These are phyloP conservation scores for Mycteria americana DNA, from an alignment of 2,797 vertebrate species.

Conservation along the genomic window DNA sequence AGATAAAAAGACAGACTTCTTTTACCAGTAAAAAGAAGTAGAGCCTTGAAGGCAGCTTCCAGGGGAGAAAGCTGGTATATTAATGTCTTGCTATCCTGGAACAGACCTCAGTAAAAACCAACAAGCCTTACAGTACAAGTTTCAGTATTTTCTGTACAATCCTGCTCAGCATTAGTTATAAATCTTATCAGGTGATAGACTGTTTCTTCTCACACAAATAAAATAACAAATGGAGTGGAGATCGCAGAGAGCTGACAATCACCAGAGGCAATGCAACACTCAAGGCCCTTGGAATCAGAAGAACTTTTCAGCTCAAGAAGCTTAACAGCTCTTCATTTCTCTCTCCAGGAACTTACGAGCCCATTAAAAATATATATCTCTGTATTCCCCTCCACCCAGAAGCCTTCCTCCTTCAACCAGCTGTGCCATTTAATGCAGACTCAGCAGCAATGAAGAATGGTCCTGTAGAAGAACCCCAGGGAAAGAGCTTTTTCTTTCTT, in stretches of 20 bases:
- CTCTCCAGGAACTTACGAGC: slow-evolving; percentile 37
- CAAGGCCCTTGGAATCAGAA: slow-evolving; percentile 27
- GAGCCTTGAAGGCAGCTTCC: slow-evolving; percentile 7
- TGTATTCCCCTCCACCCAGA: slow-evolving; percentile 12
- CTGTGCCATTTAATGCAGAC: slow-evolving; percentile 51
- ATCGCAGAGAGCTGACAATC: slow-evolving; percentile 40
- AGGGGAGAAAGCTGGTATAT: slow-evolving; percentile 4
- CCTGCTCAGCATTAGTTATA: slow-evolving; percentile 42
- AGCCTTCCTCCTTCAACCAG: slow-evolving; percentile 56
- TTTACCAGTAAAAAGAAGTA: not conserved
- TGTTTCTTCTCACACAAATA: slow-evolving; percentile 59
- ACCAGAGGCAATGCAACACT: slow-evolving; percentile 28
- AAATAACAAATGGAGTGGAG: slow-evolving; percentile 50
- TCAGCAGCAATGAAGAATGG: slow-evolving; percentile 65
- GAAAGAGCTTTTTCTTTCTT: slow-evolving; percentile 36
- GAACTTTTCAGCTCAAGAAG: slow-evolving; percentile 56
- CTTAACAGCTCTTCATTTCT: slow-evolving; percentile 51
- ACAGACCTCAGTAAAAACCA: slow-evolving; percentile 46
- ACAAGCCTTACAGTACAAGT: slow-evolving; percentile 25
- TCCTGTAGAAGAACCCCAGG: slow-evolving; percentile 43
- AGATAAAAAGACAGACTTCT: slow-evolving; percentile 3
- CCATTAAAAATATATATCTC: slow-evolving; percentile 44
- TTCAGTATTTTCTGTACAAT: slow-evolving; percentile 19
- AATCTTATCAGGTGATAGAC: slow-evolving; percentile 56
- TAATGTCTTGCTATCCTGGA: slow-evolving; percentile 42